Evolutionary conservation across 2,113 vertebrate species (phyloP).

Genomic region (Rynchops niger): DNA sequence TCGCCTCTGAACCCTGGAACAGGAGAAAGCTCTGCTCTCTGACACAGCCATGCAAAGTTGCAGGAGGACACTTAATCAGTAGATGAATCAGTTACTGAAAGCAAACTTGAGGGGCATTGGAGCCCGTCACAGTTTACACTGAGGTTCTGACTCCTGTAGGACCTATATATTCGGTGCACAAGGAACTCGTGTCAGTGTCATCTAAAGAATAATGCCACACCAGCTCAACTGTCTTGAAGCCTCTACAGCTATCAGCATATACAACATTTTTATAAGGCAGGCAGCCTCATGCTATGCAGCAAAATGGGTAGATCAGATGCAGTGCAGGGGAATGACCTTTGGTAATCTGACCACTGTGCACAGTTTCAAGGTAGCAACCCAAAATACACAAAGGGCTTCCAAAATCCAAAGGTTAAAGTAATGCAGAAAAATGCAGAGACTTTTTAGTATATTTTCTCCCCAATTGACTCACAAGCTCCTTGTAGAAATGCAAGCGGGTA

Average conservation of each 20-base stretch:
- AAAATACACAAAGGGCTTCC: neutral
- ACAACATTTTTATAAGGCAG: neutral
- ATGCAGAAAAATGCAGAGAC: neutral
- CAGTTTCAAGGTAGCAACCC: neutral
- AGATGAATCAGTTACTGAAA: neutral
- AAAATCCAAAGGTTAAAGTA: neutral
- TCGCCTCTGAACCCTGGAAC: neutral
- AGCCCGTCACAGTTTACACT: neutral
- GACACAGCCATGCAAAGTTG: neutral
- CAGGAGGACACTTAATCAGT: neutral
- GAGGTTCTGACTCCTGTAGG: neutral
- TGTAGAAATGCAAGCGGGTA: neutral
- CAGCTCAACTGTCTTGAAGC: neutral
- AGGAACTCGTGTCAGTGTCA: fast-evolving
- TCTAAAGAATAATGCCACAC: neutral
- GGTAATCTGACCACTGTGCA: neutral
- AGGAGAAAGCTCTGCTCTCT: neutral
- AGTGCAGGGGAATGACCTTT: neutral
- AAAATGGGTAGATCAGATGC: neutral
- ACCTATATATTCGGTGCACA: neutral
- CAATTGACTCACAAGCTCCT: neutral
- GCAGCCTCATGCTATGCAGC: neutral
- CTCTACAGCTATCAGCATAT: neutral
- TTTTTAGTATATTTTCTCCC: neutral
- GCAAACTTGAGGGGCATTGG: neutral